Evolutionary conservation across 2,113 vertebrate genomes (phyloP), one percentile per base, ranked within the genome.

Genomic region (Sigmodon hispidus): DNA sequence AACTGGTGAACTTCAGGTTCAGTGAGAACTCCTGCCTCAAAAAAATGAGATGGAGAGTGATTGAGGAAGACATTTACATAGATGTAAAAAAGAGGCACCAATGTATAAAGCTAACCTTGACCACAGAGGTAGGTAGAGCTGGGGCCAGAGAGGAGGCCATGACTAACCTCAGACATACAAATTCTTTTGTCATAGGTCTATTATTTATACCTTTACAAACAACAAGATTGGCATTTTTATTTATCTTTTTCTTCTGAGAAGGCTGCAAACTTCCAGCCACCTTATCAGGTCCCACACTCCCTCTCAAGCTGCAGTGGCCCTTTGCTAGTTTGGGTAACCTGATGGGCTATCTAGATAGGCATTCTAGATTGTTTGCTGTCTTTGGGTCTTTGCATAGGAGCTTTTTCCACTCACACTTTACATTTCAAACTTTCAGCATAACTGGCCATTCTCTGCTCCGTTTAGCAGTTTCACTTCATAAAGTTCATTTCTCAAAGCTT

Each of bases 401-500:
- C 72, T n/a, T 73, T 26, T 36, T 90, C 55, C 85, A 59, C 57
- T 11, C 91, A 95, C 87, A 93, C 48, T 13, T 29, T 61, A 31
- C 59, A 34, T 16, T 73, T 87, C 67, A 93, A 69, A 77, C 45
- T 87, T 65, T 55, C 11, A 94, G 61, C 7, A 19, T 34, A 57
- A 5, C 31, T 69, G 73, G 36, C 57, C 17, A 9, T 81, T 77
- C 61, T 63, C 48, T 45, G 55, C 6, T 22, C 69, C 26, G 36
- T 73, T n/a, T 55, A 84, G 81, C n/a, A 11, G 15, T 67, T 94
- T 76, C 48, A 80, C 61, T 9, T 57, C 21, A 59, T 81, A 81
- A 81, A 59, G 79, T 6, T 34, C 45, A 88, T 93, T 94, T 95
- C n/a, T 21, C 11, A 90, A 65, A 90, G 73, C 36, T 59, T 63